Base-by-base conservation (phyloP, 2,888 invertebrate species). In the Melieria omissa region DNA sequence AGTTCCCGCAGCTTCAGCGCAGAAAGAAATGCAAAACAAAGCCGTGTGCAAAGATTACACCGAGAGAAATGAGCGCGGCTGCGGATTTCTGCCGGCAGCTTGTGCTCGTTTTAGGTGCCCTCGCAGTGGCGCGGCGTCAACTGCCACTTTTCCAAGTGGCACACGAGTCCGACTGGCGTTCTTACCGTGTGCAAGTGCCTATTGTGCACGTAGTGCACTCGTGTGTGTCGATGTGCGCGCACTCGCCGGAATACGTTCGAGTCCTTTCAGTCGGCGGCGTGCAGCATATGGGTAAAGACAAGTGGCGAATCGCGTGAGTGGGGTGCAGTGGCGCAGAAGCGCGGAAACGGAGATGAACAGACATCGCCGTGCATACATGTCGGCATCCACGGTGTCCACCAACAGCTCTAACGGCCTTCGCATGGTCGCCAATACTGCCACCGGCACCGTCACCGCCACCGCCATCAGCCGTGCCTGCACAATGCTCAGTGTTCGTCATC, bases 21-120 rank as follows among this genome's bases (percentile, higher is more conserved):
- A 61, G 45, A 71, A 73, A 74, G 73, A 65, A 75, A 75, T 76
- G 74, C 74, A 77, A 77, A 73, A 75, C 74, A 76, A 6, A n/a
- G 52, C 52, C 52, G 14, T 52, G 52, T 52, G 52, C 14, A 14
- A 52, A 9, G 14, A 52, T 62, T 29, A 45, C 72, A 74, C 75
- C 73, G 74, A 41, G 64, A 42, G 12, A 65, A 49, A 73, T 65
- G 45, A 6, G 52, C 14, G 14, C 14, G 6, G 52, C n/a, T 52
- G 52, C 29, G 29, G 29, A 29, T 29, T 29, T 29, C 29, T 29
- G 29, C 29, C 29, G 29, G 29, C 29, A 29, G 29, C 29, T 29
- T 3, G 29, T 29, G 29, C 29, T 29, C 29, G 29, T 29, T 29
- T 29, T 29, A 29, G 29, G 29, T 29, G 29, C 29, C 29, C 29